Conservation (phyloP, 2,113 vertebrate genomes). For the Cyanoderma ruficeps region DNA sequence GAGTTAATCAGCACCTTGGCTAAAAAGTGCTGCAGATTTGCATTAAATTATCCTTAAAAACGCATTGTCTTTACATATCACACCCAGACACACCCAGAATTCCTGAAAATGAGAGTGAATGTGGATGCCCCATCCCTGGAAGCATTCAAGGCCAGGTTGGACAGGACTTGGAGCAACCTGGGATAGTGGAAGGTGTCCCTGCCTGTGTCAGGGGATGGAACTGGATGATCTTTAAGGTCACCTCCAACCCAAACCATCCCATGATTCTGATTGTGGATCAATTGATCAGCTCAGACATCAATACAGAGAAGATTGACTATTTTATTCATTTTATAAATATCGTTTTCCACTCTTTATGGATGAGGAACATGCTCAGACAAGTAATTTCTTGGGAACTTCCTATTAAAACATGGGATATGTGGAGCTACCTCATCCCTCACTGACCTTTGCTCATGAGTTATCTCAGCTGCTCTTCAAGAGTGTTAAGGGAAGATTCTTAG, state of each 20-base stretch:
- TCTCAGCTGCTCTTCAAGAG: neutral
- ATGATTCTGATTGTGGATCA: neutral
- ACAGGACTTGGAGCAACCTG: neutral
- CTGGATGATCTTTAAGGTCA: neutral
- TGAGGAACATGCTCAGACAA: neutral
- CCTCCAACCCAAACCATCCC: neutral
- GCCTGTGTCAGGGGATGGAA: neutral
- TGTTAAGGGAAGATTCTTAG: neutral
- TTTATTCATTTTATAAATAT: neutral
- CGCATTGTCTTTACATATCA: neutral
- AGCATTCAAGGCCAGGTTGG: neutral
- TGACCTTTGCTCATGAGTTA: neutral
- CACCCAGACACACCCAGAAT: neutral
- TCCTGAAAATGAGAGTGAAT: neutral
- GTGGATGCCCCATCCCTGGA: neutral
- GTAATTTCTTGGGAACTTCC: neutral
- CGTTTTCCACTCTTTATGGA: neutral
- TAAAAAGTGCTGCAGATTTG: neutral
- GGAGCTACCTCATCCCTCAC: neutral
- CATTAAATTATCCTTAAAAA: neutral
- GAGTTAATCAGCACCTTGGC: neutral
- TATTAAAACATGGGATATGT: neutral
- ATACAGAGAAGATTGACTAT: accelerated
- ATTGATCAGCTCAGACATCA: neutral
- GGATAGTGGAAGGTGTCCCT: neutral